A percentile compares a stretch with the other conserved stretches of the same genome.
phyloP scores from a whole-genome alignment of 2,888 invertebrate species.

The Callyntrura sp. region DNA sequence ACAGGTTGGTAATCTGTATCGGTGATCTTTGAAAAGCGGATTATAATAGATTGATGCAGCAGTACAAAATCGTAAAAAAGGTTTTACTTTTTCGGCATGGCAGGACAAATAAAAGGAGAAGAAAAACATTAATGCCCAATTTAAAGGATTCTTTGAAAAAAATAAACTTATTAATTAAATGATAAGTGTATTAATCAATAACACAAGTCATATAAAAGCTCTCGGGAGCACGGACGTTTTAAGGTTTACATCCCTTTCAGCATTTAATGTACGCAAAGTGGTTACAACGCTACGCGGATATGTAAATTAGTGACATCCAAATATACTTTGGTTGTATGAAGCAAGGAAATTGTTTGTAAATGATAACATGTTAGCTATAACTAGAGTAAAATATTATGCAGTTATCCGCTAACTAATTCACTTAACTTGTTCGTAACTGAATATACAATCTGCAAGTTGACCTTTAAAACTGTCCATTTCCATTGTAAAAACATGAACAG shows the following conservation, averaged over 20 bases:
- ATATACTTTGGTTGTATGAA: not conserved
- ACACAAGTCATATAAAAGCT: not conserved
- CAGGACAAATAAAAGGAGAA: too few species aligned
- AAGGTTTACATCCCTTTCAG: not conserved
- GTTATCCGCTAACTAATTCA: conserved; percentile 24
- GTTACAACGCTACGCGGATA: too few species aligned
- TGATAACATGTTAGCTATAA: conserved; percentile 50
- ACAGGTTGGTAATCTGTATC: too few species aligned
- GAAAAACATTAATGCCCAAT: too few species aligned
- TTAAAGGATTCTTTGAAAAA: not conserved
- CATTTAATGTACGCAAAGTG: too few species aligned
- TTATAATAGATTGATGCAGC: too few species aligned
- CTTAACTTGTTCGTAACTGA: not conserved
- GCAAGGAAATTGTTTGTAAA: not conserved
- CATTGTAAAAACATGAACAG: conserved; percentile 22
- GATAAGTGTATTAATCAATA: not conserved
- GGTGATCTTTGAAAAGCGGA: too few species aligned
- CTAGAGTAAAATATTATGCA: conserved; percentile 24
- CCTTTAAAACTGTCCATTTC: conserved; percentile 16
- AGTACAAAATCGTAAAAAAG: too few species aligned
- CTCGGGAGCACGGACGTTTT: not conserved
- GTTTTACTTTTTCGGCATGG: too few species aligned
- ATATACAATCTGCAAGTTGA: not conserved
- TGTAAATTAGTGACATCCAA: not conserved
- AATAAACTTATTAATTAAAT: conserved; percentile 1